A percentile compares a stretch with the other conserved stretches of the same genome.
phyloP scores from a whole-genome alignment of 2,113 vertebrate genomes.

The Pseudolaguvia tuberculata region DNA sequence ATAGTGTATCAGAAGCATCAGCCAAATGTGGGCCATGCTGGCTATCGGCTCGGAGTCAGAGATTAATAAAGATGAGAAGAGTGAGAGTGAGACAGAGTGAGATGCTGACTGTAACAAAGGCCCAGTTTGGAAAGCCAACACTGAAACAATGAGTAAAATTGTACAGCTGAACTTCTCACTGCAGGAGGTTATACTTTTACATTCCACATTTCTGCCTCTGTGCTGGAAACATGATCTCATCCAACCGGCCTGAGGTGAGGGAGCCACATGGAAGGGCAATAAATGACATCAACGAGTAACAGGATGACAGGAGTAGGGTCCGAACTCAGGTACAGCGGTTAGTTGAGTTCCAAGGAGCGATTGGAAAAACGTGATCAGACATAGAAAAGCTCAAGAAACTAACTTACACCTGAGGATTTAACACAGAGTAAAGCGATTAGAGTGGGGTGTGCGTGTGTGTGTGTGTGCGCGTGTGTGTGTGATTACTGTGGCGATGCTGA shows the following conservation, averaged over 20 bases:
- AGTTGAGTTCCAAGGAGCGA: conserved; percentile 5
- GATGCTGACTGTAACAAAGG: neutral
- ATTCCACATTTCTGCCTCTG: conserved; percentile 56
- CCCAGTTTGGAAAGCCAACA: neutral
- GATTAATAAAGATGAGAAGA: neutral
- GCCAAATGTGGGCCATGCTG: too few relatives aligned
- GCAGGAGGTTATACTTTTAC: conserved; percentile 54
- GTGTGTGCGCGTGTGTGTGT: conserved; percentile 7
- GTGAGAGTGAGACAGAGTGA: neutral
- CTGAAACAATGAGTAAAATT: neutral
- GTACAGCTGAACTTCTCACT: conserved; percentile 50
- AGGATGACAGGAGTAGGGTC: conserved; percentile 39
- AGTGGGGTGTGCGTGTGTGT: conserved; percentile 8
- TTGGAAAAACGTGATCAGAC: neutral
- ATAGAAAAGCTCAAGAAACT: neutral
- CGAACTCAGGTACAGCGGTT: conserved; percentile 31
- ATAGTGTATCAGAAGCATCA: neutral
- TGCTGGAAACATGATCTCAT: conserved; percentile 56
- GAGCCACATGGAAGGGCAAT: conserved; percentile 34
- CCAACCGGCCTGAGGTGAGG: conserved; percentile 18
- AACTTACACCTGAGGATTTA: conserved; percentile 17
- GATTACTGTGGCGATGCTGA: neutral
- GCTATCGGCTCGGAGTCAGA: neutral
- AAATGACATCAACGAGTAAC: conserved; percentile 40
- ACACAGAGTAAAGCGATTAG: neutral